Evolutionary conservation across 2,113 vertebrate genomes (phyloP).

Genomic region (Mus spicilegus): DNA sequence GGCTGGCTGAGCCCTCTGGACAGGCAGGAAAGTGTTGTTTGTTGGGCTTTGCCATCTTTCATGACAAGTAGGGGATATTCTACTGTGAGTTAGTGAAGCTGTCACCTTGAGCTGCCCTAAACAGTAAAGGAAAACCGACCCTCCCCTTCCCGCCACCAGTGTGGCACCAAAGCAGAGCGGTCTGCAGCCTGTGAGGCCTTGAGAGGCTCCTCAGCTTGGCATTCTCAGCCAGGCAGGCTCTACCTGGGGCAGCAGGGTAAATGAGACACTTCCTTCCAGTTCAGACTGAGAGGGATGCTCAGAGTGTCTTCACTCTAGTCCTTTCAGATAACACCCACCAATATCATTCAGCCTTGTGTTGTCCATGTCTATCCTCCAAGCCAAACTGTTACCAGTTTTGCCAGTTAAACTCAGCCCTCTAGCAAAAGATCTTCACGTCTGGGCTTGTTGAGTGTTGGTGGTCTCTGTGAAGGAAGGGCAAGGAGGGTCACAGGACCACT

Average conservation of each 20-base stretch:
- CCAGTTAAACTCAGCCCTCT: neutral
- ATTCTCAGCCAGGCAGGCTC: neutral
- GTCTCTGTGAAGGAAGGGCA: neutral
- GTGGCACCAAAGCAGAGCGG: neutral
- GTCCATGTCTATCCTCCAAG: neutral
- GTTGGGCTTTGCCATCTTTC: neutral
- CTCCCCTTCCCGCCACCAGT: neutral
- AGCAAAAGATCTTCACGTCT: neutral
- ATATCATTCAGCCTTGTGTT: neutral
- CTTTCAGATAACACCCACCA: neutral
- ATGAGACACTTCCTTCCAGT: neutral
- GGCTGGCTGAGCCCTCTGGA: neutral
- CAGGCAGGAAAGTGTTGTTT: neutral
- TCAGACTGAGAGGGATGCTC: neutral
- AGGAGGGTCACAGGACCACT: neutral
- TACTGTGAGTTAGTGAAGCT: neutral
- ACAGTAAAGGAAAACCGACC: neutral
- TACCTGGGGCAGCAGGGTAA: neutral
- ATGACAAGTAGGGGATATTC: neutral
- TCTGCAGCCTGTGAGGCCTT: neutral
- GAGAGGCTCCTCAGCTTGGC: neutral
- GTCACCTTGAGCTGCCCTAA: neutral
- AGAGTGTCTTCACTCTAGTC: neutral
- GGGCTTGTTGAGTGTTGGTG: neutral
- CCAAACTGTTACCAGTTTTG: neutral